Evolutionary conservation across 1,140 invertebrate species (phyloP).

Genomic region (Magallana gigas): DNA sequence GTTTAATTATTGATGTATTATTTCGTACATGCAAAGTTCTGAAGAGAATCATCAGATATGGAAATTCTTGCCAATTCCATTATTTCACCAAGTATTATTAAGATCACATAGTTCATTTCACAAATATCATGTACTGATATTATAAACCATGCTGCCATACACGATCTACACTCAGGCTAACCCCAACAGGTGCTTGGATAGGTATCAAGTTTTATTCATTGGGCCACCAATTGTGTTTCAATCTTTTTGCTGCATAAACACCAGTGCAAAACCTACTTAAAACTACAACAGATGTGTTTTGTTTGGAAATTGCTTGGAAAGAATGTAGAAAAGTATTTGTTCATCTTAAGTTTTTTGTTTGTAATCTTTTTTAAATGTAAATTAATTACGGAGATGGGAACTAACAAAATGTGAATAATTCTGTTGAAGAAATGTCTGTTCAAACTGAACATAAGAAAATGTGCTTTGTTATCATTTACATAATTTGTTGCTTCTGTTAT

Average conservation of each 20-base stretch:
- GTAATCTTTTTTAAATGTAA: too few relatives aligned
- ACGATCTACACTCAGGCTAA: conserved; percentile 1
- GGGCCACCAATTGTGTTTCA: conserved; percentile 29
- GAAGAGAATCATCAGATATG: neutral
- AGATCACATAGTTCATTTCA: neutral
- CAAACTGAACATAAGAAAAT: neutral
- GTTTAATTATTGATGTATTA: too few relatives aligned
- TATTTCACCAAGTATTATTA: neutral
- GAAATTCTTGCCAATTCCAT: conserved; percentile 17
- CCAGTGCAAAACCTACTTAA: too few relatives aligned
- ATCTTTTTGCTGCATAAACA: neutral
- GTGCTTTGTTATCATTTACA: neutral
- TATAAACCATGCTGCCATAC: conserved; percentile 18
- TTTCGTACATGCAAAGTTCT: neutral
- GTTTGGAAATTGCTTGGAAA: neutral
- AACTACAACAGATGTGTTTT: too few relatives aligned
- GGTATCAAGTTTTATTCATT: neutral
- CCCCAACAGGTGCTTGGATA: conserved; percentile 1
- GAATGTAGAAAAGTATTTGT: neutral
- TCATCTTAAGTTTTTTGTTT: neutral
- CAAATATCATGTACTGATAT: neutral
- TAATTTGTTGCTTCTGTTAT: conserved; percentile 27
- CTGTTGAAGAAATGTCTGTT: too few relatives aligned
- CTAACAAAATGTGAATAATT: neutral
- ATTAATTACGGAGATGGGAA: neutral